phyloP scores from a whole-genome alignment of 2,797 vertebrate genomes.

The Xenentodon cancila region DNA sequence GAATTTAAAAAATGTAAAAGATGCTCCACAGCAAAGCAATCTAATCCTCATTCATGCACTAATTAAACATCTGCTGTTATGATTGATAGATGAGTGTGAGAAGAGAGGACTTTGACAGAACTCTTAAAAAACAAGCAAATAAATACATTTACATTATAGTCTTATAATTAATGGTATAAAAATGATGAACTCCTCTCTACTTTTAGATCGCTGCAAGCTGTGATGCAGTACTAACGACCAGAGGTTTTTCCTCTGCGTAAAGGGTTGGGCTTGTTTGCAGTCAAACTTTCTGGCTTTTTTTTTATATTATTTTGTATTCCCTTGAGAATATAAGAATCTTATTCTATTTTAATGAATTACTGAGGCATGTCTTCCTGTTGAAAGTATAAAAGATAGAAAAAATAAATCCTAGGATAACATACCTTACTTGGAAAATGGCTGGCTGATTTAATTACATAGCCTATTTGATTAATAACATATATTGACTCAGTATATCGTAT shows the following conservation, averaged over 20 bases:
- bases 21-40: constrained; percentile 7
- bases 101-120: neutral
- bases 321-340: neutral
- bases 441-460: neutral
- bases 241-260: neutral
- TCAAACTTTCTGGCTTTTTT: neutral
- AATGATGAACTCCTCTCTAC: neutral
- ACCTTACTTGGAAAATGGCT: neutral
- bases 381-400: neutral
- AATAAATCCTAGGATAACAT: neutral
- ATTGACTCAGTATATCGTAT: neutral
- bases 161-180: too few relatives aligned
- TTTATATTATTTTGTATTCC: neutral
- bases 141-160: neutral
- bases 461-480: neutral
- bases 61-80: constrained; percentile 14
- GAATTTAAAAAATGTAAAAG: neutral
- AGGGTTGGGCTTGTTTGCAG: neutral
- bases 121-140: constrained; percentile 10
- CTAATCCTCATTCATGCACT: constrained; percentile 12
- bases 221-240: neutral
- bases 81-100: neutral
- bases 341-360: neutral
- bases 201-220: neutral
- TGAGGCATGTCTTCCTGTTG: neutral